Evolutionary conservation across 2,113 vertebrate species (phyloP).

Genomic region (western clawed frog (Xenopus tropicalis)): DNA sequence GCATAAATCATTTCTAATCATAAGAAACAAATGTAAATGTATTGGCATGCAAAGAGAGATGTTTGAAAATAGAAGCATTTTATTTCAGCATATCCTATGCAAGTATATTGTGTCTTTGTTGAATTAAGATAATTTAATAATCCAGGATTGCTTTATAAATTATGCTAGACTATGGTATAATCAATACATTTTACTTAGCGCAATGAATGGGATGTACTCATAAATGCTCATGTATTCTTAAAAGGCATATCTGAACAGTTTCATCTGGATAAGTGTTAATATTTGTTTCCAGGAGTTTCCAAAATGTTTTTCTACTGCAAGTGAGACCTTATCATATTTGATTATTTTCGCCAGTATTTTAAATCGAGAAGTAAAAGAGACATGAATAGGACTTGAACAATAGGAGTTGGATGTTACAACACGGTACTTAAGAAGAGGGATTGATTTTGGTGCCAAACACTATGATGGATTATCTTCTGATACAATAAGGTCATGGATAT

Average conservation of each 20-base stretch:
- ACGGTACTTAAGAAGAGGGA: not conserved
- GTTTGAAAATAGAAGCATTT: constrained; percentile 48
- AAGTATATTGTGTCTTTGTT: not conserved
- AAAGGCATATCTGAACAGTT: not conserved
- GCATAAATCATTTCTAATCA: constrained; percentile 56
- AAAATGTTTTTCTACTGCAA: not conserved
- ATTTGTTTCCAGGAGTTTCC: not conserved
- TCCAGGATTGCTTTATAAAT: constrained; percentile 13
- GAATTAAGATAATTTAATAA: constrained; percentile 19
- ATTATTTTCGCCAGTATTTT: not conserved
- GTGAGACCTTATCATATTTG: not conserved
- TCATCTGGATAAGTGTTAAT: not conserved
- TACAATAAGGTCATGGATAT: constrained; percentile 11
- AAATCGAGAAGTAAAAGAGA: not conserved
- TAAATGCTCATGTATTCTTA: constrained; percentile 2
- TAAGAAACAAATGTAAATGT: constrained; percentile 43
- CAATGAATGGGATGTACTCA: constrained; percentile 11
- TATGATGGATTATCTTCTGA: constrained; percentile 3
- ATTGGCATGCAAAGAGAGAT: constrained; percentile 45
- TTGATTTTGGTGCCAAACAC: constrained; percentile 4
- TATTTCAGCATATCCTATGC: constrained; percentile 37
- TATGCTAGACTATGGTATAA: constrained; percentile 10
- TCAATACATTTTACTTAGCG: constrained; percentile 28
- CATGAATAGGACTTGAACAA: not conserved
- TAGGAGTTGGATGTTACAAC: not conserved